Evolutionary conservation across 2,888 invertebrate species (phyloP), one percentile per base, ranked within the genome.

Genomic region (Heliconius sara): DNA sequence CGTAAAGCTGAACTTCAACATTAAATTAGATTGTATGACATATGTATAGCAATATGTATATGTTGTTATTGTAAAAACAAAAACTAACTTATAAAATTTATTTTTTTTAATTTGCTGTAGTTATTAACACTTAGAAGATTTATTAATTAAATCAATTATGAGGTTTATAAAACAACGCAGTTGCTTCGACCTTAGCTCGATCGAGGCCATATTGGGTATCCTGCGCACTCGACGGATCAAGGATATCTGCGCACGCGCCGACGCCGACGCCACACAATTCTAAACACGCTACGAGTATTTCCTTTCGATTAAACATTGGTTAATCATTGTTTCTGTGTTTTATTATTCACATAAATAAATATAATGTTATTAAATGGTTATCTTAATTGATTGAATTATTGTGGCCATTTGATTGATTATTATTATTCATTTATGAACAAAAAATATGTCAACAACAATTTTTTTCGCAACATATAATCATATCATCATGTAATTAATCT

Each of bases 191-290:
- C 66, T 77, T 47, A 77, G 77, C 52, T 72, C 70, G 65, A 79
- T 79, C 73, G 79, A 77, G 81, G 77, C 79, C 77, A 79, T 79
- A 79, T 76, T 68, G 80, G 78, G 71, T 76, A 81, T 73, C 72
- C 78, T 66, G 74, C 67, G 39, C 16, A 66, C 30, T 30, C 73
- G 77, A 65, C 74, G 57, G 74, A 80, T 80, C 80, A 79, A 80
- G 78, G 76, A 77, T 79, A 77, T 68, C 43, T 82, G 80, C 77
- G 78, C 82, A 82, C 78, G 76, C 76, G 77, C 76, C 76, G 80
- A 7, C 76, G 67, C 22, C 72, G 72, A 73, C 70, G 73, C 73
- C 60, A 25, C 60, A 19, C 34, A 60, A 73, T 57, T 57, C 52
- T 16, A 73, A 73, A 73, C 73, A 27, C 22, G 75, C 39, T n/a